Base-by-base conservation (phyloP, 2,888 invertebrate species). In the Punctoribates punctum region DNA sequence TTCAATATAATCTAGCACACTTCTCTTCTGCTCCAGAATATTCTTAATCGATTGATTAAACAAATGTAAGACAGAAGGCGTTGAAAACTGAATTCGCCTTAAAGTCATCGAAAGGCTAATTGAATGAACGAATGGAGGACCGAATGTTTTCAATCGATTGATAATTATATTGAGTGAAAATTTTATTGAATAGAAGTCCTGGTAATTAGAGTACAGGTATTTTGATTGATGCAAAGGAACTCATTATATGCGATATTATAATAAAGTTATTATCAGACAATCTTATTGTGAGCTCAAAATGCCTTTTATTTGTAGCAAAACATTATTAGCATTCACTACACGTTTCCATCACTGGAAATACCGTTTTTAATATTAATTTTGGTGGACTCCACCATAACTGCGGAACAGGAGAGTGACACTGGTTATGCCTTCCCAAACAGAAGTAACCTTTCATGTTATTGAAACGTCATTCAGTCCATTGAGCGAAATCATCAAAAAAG, bases 191-290 rank as follows among this genome's bases (percentile, higher is more conserved):
- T 42, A 42, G 42, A 42, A 42, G 13, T 42, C 13, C 42, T 42
- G 34, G 42, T 51, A 51, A 51, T 51, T 20, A 51, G n/a, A 51
- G 51, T 51, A 62, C 4, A 62, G 29, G 62, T 27, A 62, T 62
- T 62, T 62, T 62, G 62, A 62, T 62, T 62, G 62, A 62, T 27
- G 62, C 27, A 27, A 27, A 29, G 5, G 25, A 62, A 29, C 62
- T 62, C 62, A 62, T 62, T 62, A 62, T 62, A 27, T 62, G 27
- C 27, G 15, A 62, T 62, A 62, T 62, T 51, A 51, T 51, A 51
- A 51, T 51, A 51, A 51, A 51, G 51, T 51, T 51, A 51, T 51
- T 51, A 51, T 51, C 42, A 42, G 11, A 42, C 42, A 51, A 51
- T 51, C 51, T 51, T 51, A 51, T 51, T 51, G 51, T 51, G 9